phyloP scores from a whole-genome alignment of 2,113 vertebrate species.

The Conger conger region DNA sequence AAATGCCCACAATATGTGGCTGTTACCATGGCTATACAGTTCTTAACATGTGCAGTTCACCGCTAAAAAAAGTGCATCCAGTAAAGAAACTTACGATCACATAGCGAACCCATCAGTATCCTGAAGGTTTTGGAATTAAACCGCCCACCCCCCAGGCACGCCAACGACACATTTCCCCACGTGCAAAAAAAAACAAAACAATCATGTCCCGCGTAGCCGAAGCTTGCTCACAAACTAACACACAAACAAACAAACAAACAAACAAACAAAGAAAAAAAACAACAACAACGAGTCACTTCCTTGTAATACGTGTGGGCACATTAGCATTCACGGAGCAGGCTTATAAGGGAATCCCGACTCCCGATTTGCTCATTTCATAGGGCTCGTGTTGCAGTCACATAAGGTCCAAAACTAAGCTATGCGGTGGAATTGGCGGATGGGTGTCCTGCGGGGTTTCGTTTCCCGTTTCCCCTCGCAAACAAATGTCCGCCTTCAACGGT shows the following conservation, averaged over 20 bases:
- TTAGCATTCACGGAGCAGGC: no score
- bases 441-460: background rate
- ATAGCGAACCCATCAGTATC: no score
- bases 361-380: background rate
- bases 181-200: background rate
- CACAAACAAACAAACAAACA: background rate
- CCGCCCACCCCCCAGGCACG: background rate
- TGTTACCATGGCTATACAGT: no score
- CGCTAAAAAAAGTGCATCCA: no score
- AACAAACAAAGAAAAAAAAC: no score
- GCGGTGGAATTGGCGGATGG: background rate
- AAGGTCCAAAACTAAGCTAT: background rate
- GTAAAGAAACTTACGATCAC: no score
- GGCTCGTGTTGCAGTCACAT: background rate
- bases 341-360: background rate
- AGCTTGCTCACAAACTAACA: background rate
- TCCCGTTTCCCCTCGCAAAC: background rate
- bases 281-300: no score
- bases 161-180: background rate
- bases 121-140: background rate
- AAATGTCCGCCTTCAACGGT: background rate
- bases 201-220: background rate
- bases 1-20: no score
- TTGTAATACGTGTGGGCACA: no score
- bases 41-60: no score